Evolutionary conservation across 2,888 invertebrate species (phyloP).

Genomic region (Lasioglossum oenotherae): DNA sequence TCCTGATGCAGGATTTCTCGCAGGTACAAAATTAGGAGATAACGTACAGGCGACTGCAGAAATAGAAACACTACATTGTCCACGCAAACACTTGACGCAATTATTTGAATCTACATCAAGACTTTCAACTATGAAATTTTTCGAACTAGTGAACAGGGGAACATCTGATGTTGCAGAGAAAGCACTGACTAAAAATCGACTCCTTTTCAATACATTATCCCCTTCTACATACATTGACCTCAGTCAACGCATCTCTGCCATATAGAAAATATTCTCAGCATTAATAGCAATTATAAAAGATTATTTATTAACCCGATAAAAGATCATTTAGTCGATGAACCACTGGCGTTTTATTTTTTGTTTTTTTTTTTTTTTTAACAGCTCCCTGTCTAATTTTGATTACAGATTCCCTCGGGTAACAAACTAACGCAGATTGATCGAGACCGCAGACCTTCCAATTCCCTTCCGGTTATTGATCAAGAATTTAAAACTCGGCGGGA

Average conservation of each 20-base stretch:
- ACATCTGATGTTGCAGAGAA: neutral
- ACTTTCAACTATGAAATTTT: neutral
- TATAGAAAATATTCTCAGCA: too few species aligned
- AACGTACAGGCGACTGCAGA: neutral
- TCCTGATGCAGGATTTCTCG: neutral
- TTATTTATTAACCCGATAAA: neutral
- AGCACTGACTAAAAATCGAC: neutral
- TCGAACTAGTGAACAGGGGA: neutral
- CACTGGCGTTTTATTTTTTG: neutral
- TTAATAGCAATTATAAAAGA: too few species aligned
- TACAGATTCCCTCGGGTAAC: neutral
- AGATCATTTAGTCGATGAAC: neutral
- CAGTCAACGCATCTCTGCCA: too few species aligned
- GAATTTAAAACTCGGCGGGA: neutral
- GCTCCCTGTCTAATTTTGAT: neutral
- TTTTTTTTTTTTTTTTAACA: neutral
- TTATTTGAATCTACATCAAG: conserved; percentile 3
- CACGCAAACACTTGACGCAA: neutral
- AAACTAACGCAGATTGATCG: neutral
- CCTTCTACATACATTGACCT: neutral
- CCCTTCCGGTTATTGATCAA: neutral
- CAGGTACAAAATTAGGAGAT: neutral
- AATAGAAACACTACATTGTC: neutral
- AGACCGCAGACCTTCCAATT: neutral
- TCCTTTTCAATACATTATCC: neutral